phyloP scores from a whole-genome alignment of 2,113 vertebrate genomes.

The Psilopogon haemacephalus region DNA sequence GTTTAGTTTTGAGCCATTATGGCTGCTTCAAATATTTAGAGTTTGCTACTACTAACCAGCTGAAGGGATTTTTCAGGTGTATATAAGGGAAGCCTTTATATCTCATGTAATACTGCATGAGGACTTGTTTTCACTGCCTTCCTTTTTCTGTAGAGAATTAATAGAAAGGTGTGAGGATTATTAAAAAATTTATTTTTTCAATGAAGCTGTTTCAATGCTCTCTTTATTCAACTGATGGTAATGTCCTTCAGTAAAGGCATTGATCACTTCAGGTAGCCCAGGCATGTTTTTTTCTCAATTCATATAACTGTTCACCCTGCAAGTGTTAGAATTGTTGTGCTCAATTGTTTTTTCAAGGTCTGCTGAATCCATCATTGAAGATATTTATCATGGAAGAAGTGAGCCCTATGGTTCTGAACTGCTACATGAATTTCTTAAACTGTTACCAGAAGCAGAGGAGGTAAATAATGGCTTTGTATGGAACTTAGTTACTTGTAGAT shows the following conservation, averaged over 20 bases:
- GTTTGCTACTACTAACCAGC: not conserved
- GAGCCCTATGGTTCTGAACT: slow-evolving; percentile 86
- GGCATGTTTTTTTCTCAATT: not conserved
- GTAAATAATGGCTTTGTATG: slow-evolving; percentile 69
- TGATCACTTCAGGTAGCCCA: not conserved
- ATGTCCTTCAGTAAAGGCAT: not conserved
- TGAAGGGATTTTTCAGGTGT: not conserved
- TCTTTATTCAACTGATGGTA: not conserved
- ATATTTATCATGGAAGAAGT: slow-evolving; percentile 86
- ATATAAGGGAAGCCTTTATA: not conserved
- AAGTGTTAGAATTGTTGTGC: slow-evolving; percentile 24
- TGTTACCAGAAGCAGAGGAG: slow-evolving; percentile 93
- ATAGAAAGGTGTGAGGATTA: not conserved
- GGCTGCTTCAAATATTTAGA: not conserved
- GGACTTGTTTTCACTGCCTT: not conserved
- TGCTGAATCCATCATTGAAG: slow-evolving; percentile 88
- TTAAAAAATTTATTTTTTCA: too few species aligned
- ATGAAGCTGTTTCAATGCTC: not conserved
- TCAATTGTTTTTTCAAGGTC: slow-evolving; percentile 81
- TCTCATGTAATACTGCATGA: not conserved
- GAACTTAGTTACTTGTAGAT: not conserved
- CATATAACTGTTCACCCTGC: not conserved
- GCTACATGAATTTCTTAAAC: slow-evolving; percentile 91
- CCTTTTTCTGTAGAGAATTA: not conserved
- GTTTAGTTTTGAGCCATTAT: not conserved